Evolutionary conservation across 2,888 invertebrate genomes (phyloP).

Genomic region (Orthosia gracilis): DNA sequence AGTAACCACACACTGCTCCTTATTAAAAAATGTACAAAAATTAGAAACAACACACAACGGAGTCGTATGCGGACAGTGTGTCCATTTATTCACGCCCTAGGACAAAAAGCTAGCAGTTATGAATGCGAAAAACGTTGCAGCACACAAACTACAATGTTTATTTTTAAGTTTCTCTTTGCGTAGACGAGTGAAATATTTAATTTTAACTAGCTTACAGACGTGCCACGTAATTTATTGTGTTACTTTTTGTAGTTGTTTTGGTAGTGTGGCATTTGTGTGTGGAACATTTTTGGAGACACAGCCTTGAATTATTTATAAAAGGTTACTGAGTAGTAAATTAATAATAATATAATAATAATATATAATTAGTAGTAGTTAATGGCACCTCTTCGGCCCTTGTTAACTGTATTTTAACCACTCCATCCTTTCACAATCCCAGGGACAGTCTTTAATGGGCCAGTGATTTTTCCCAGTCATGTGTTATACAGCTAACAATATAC

Average conservation of each 20-base stretch:
- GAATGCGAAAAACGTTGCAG: conserved; percentile 79
- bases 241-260: conserved; percentile 38
- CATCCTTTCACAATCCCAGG: conserved; percentile 77
- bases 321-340: too few species aligned
- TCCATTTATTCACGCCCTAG: conserved; percentile 80
- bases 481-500: background rate
- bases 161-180: conserved; percentile 68
- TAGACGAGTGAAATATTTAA: conserved; percentile 73
- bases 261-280: conserved; percentile 21
- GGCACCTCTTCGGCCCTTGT: conserved; percentile 79
- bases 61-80: conserved; percentile 75
- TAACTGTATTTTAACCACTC: conserved; percentile 74
- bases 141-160: conserved; percentile 69
- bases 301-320: background rate
- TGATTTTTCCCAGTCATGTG: conserved; percentile 88
- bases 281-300: background rate
- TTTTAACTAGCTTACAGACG: conserved; percentile 71
- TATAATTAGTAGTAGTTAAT: too few species aligned
- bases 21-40: conserved; percentile 63
- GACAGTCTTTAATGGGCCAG: conserved; percentile 84
- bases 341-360: too few species aligned
- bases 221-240: conserved; percentile 47
- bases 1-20: conserved; percentile 13
- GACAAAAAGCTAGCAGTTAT: conserved; percentile 79
- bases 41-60: conserved; percentile 68